Evolutionary conservation across 64 coral and sea anemone genomes (phyloP), one percentile per base, ranked within the genome.

Genomic region (Montipora capricornis): DNA sequence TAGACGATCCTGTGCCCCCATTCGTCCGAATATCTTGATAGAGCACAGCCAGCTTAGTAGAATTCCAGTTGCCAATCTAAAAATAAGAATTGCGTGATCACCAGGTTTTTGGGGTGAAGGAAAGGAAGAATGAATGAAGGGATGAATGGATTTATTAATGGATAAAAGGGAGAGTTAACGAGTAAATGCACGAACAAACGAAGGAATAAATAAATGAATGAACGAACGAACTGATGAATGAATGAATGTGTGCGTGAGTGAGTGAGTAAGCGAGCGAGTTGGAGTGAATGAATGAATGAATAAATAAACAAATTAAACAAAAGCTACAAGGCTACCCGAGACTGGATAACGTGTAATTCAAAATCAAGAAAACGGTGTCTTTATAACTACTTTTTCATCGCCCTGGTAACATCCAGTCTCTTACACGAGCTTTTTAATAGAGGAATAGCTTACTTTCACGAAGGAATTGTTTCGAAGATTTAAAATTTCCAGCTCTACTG

Each of bases 381-480:
- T 29, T 29, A 29, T 29, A 29, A 29, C 29, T 0, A 29, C 1
- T 29, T 29, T 29, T 29, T 29, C 29, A 29, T 29, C 29, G 29
- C 29, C 29, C 29, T 29, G 29, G 29, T 1, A 29, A 29, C 29
- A 29, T 29, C 29, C 29, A 29, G 29, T 29, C 52, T 57, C 52
- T 57, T 57, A 57, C 10, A 57, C 6, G 2, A 57, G 52, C 52
- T 15, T 9, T 49, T 24, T 3, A 5, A 12, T 9, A 5, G 5
- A 12, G 47, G 20, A n/a, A n/a, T 1, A 16, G 48, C 49, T 10
- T 61, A 89, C 90, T 46, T 77, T 58, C 20, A 84, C 26, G 22
- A 66, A 83, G 0, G 53, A 60, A 92, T 92, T 85, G 73, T 85
- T 92, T 24, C 82, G 90, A 49, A 92, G 75, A 60, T 92, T 92